Evolutionary conservation across 2,888 invertebrate genomes (phyloP).

Genomic region (Lasioglossum malachurum): DNA sequence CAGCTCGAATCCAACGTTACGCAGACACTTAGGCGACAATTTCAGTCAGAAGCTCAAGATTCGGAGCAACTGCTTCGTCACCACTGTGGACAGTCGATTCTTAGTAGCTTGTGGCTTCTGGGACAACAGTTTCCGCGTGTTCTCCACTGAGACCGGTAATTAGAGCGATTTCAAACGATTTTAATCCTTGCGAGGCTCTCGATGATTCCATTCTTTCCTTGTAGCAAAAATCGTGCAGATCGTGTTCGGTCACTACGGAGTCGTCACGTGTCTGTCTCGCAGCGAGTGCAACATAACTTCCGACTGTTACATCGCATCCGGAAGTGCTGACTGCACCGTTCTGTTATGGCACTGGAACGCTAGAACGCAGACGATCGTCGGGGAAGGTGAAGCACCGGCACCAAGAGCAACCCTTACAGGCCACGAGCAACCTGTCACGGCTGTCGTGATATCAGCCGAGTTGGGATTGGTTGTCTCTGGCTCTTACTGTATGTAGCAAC

Average conservation of each 20-base stretch:
- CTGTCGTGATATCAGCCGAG: constrained; percentile 98
- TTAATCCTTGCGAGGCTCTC: background rate
- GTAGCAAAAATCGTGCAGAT: constrained; percentile 99
- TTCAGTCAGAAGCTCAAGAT: constrained; percentile 98
- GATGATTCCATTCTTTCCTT: constrained; percentile 63
- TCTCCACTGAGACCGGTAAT: constrained; percentile 97
- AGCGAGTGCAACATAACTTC: constrained; percentile 99
- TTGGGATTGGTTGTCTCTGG: constrained; percentile 98
- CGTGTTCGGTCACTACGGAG: constrained; percentile 99
- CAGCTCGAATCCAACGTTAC: constrained; percentile 90
- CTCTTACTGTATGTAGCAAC: constrained; percentile 87
- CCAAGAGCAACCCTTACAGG: constrained; percentile 99
- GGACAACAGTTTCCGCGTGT: constrained; percentile 99
- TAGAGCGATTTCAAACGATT: background rate
- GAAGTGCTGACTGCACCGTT: constrained; percentile 99
- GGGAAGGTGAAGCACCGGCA: constrained; percentile 97
- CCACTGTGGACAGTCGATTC: constrained; percentile 98
- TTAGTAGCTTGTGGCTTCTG: constrained; percentile 99
- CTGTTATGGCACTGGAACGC: constrained; percentile 99
- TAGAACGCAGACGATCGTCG: constrained; percentile 98
- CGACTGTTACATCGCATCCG: constrained; percentile 99
- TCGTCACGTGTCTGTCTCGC: constrained; percentile 98
- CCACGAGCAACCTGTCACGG: constrained; percentile 98
- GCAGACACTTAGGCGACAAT: constrained; percentile 98
- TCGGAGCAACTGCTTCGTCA: constrained; percentile 97